Evolutionary conservation across 2,797 vertebrate genomes (phyloP), one percentile per base, ranked within the genome.

Genomic region (Anas capensis): DNA sequence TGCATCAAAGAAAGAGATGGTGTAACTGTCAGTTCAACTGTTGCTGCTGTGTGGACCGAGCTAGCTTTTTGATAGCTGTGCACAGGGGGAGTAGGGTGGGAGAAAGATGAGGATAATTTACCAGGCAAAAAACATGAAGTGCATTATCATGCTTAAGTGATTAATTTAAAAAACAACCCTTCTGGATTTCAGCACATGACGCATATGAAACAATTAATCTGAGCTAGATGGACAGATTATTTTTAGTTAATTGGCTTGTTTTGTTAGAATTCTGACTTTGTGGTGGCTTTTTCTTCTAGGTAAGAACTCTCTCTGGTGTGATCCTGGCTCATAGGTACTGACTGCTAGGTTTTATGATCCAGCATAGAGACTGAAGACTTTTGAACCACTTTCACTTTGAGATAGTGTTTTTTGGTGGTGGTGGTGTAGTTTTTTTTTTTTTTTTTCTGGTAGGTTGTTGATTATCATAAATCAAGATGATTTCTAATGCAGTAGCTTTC

Each of bases 401-500:
- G 38, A 18, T 6, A 29, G 26, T 29, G 36, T 6, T 53, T 66
- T 60, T 69, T 49, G 48, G 21, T 49, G 48, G 48, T 49, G 48
- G 48, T 49, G 23, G 21, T 48, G 23, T 48, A 48, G 48, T 8
- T 24, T 34, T 38, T 38, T 38, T 36, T 36, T 12, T 46, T 6
- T 40, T 61, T 8, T 61, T 31, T 27, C 26, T 19, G 26, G 60
- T 8, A 8, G 6, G 14, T 8, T 53, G 14, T 19, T 24, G 64
- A 34, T 86, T 64, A 54, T 87, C n/a, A 5, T 70, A 11, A 73
- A 85, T 91, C 8, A 77, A 92, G 53, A 18, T 5, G n/a, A 46
- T 85, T 93, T 89, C 72, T 46, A 81, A 31, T 20, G 21, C 54
- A 87, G 56, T 75, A 95, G 44, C 42, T 95, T 94, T 80, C 1